Conservation (phyloP, 1,140 invertebrate species). For the Papilio xuthus region DNA sequence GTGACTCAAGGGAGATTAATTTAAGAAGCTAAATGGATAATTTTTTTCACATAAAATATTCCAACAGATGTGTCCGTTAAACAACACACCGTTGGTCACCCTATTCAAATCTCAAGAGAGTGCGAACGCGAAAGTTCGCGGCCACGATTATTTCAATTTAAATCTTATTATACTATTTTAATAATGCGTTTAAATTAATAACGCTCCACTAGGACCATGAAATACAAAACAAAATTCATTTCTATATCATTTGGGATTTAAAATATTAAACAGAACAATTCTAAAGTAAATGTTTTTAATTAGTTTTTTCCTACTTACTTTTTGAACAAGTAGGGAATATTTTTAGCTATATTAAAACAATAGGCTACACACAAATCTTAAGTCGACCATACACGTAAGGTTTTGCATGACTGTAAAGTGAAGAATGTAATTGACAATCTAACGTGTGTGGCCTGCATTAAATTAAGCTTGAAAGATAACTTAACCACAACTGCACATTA, state of each 20-base stretch:
- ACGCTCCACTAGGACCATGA: background rate
- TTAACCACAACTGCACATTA: background rate
- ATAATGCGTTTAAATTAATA: constrained; percentile 25
- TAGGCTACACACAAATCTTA: no score
- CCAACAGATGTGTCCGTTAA: background rate
- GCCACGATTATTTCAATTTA: constrained; percentile 30
- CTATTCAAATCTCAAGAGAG: constrained; percentile 16
- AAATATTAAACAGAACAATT: background rate
- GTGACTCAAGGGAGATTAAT: no score
- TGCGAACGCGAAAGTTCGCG: constrained; percentile 21
- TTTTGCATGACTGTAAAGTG: background rate
- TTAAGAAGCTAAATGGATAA: no score
- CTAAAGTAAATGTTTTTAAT: background rate
- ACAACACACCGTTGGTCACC: background rate
- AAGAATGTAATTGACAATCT: background rate
- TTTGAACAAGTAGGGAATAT: background rate
- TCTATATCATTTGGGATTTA: background rate
- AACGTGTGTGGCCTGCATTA: constrained; percentile 3
- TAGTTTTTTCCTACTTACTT: background rate
- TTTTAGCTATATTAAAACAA: no score
- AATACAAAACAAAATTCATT: constrained; percentile 20
- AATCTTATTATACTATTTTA: constrained; percentile 27
- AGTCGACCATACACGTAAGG: no score
- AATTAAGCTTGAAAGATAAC: background rate
- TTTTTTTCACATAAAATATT: background rate